phyloP scores from a whole-genome alignment of 2,113 vertebrate species.

The Leptocoma aspasia region DNA sequence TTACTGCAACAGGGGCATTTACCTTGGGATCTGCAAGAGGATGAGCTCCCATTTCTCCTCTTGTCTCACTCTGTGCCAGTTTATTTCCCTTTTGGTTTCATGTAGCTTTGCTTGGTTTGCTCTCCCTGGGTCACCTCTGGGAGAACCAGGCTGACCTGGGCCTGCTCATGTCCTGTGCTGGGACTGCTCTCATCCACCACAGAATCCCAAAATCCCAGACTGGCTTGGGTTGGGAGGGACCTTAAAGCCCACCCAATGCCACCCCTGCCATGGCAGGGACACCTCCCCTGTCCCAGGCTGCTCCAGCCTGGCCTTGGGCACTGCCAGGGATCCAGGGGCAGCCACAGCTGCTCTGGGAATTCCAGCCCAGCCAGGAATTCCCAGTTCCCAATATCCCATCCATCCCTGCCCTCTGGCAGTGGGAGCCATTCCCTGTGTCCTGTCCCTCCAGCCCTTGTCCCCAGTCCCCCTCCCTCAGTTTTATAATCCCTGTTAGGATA shows the following conservation, averaged over 20 bases:
- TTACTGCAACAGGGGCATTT: background rate
- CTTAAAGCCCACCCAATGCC: rapidly evolving
- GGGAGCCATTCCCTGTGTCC: background rate
- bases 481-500: rapidly evolving
- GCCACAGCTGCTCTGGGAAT: background rate
- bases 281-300: rapidly evolving
- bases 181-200: background rate
- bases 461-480: background rate
- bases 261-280: background rate
- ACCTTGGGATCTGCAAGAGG: background rate
- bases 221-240: background rate
- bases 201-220: background rate
- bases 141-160: background rate
- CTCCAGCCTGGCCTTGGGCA: background rate
- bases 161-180: background rate
- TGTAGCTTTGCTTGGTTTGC: background rate
- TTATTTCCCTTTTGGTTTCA: background rate
- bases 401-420: background rate
- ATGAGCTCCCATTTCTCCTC: background rate
- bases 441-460: background rate
- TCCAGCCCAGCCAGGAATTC: background rate
- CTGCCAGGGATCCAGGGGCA: background rate
- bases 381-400: background rate
- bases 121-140: no score
- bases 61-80: background rate